Percentiles rank a stretch among this genome's conserved stretches.
Evolutionary conservation across 2,888 invertebrate genomes (phyloP).

Genomic region (Nemurella pictetii): DNA sequence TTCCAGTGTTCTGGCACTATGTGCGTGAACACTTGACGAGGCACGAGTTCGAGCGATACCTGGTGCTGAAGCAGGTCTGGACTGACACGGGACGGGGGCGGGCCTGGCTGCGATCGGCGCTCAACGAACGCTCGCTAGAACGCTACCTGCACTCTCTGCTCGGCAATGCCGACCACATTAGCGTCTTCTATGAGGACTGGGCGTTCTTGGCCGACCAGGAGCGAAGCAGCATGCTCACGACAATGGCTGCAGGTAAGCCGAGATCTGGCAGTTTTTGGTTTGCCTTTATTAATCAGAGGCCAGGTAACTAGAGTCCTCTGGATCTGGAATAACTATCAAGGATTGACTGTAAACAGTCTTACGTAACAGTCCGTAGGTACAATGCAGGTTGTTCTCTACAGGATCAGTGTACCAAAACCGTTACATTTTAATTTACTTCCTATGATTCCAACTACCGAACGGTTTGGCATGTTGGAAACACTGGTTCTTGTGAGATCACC

Average conservation of each 20-base stretch:
- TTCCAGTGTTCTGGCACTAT: slow-evolving; percentile 73
- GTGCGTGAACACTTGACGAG: slow-evolving; percentile 78
- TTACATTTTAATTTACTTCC: too few relatives aligned
- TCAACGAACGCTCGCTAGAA: slow-evolving; percentile 90
- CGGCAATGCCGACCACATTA: slow-evolving; percentile 61
- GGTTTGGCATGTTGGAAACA: too few relatives aligned
- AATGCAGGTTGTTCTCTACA: too few relatives aligned
- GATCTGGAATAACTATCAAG: too few relatives aligned
- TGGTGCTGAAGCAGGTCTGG: slow-evolving; percentile 67
- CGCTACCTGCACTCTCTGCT: slow-evolving; percentile 76
- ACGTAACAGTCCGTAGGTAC: too few relatives aligned
- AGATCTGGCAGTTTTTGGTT: too few relatives aligned
- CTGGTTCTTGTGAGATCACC: too few relatives aligned
- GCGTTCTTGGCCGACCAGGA: slow-evolving; percentile 82
- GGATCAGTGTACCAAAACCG: too few relatives aligned
- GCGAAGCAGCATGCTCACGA: slow-evolving; percentile 75
- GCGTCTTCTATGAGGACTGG: slow-evolving; percentile 82
- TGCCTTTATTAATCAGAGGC: too few relatives aligned
- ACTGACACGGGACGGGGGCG: slow-evolving; percentile 80
- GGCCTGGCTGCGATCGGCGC: slow-evolving; percentile 85
- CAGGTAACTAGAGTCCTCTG: too few relatives aligned
- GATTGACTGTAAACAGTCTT: too few relatives aligned
- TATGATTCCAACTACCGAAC: too few relatives aligned
- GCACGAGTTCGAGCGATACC: slow-evolving; percentile 86
- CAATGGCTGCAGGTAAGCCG: slow-evolving; percentile 78